Evolutionary conservation across 2,113 vertebrate genomes (phyloP), one percentile per base, ranked within the genome.

Genomic region (Numenius arquata): DNA sequence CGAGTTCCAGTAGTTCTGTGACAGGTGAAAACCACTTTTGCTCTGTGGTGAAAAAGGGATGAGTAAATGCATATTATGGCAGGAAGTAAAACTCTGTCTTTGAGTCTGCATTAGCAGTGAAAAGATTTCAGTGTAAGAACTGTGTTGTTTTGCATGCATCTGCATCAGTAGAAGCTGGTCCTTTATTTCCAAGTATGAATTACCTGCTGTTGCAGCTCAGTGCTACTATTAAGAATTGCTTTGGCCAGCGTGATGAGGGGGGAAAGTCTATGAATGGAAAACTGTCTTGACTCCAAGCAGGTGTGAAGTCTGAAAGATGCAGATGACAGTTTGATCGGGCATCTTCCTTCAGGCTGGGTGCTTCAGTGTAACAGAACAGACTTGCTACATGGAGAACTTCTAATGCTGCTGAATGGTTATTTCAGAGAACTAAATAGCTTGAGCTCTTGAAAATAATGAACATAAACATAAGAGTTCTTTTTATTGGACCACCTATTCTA

Each of bases 201-300:
- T 93, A 96, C 93, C 92, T 94, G 92, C 92, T 87, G 88, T 95
- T 95, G 80, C 76, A 82, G 85, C 66, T 96, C 90, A 96, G 92
- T 88, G 38, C 93, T 56, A 36, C 71, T 61, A 88, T 90, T 93
- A 96, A 95, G 90, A 52, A 90, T 81, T 18, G 6, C 86, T 81
- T 95, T 96, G 95, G 90, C 88, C 80, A 85, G 85, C 0, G 6
- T 78, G 89, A 81, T 72, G 72, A 59, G 48, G 61, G 32, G 40
- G 76, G 14, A 75, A 72, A 78, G 65, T 48, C 79, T 45, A 68
- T 92, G 85, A 97, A 96, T 89, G 62, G 90, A 92, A 96, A 97
- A 78, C 76, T 94, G 94, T 89, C 83, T 61, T 74, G 90, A 56
- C 65, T 96, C 93, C 92, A 92, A 95, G 93, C 92, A 97, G 90